These are phyloP conservation scores for Climacteris rufus DNA, from an alignment of 2,113 vertebrate genomes.

Conservation along the genomic window DNA sequence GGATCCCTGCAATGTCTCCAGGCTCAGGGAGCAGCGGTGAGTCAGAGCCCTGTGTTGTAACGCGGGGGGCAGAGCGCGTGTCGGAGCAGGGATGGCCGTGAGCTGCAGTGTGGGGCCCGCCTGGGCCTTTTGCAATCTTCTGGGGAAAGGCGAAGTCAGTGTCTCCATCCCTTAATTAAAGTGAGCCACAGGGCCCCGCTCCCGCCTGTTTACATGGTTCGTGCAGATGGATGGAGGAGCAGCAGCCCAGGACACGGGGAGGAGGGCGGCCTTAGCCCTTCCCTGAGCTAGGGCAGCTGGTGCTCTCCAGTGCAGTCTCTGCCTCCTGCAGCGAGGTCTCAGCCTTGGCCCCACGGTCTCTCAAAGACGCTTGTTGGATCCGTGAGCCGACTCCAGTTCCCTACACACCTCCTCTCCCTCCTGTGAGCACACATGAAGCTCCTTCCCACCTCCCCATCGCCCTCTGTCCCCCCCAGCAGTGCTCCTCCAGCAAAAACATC, in stretches of 20 bases:
- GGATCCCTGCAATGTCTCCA: background rate
- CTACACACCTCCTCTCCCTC: background rate
- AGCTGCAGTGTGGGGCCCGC: slow-evolving; percentile 2
- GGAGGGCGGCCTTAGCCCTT: rapidly evolving
- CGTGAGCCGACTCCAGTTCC: rapidly evolving
- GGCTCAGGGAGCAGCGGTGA: background rate
- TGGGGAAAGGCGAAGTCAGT: background rate
- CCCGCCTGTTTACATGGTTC: background rate
- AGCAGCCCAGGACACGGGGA: rapidly evolving
- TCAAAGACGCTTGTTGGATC: background rate
- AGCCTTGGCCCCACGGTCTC: background rate
- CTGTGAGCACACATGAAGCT: background rate
- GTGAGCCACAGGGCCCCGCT: background rate
- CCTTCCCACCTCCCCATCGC: background rate
- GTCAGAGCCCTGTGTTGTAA: slow-evolving; percentile 48
- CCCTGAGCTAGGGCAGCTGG: background rate
- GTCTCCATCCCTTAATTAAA: slow-evolving; percentile 49
- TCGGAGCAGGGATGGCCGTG: slow-evolving; percentile 30
- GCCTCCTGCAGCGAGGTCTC: background rate
- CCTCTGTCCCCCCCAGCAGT: background rate
- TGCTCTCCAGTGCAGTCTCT: background rate
- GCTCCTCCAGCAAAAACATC: background rate
- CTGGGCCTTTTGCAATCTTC: slow-evolving; percentile 60
- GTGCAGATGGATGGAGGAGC: background rate
- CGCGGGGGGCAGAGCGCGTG: background rate